A percentile compares a stretch with the other conserved stretches of the same genome.
Conservation (phyloP, 2,888 invertebrate genomes). For the Harpagoxenus sublaevis region DNA sequence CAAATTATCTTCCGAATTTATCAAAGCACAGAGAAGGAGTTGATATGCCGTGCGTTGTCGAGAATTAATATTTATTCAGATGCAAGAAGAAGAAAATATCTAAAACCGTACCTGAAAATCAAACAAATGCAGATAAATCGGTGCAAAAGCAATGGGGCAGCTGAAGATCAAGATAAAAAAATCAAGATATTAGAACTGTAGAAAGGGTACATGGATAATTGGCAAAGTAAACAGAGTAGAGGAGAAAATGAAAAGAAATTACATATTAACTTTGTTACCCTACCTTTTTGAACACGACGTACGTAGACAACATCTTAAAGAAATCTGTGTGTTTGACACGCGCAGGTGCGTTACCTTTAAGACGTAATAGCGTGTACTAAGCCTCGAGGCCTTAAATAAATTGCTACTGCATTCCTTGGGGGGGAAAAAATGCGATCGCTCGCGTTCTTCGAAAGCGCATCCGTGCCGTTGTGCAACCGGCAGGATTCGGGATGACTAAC, state of each 20-base stretch:
- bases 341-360: slow-evolving; percentile 36
- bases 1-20: not conserved
- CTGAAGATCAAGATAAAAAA: not conserved
- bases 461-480: not conserved
- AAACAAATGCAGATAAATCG: not conserved
- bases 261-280: slow-evolving; percentile 13
- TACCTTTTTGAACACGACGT: slow-evolving; percentile 37
- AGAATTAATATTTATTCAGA: slow-evolving; percentile 18
- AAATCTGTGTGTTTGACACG: slow-evolving; percentile 11
- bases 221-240: not conserved
- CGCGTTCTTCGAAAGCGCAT: slow-evolving; percentile 14
- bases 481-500: slow-evolving; percentile 78
- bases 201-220: too few relatives aligned
- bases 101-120: slow-evolving; percentile 4
- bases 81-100: not conserved
- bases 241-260: not conserved
- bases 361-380: not conserved
- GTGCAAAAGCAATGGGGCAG: not conserved
- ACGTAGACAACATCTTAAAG: slow-evolving; percentile 16
- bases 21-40: not conserved
- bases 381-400: slow-evolving; percentile 26
- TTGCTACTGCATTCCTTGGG: slow-evolving; percentile 20
- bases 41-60: not conserved
- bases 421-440: slow-evolving; percentile 31
- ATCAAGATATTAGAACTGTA: not conserved